Base-by-base conservation (phyloP, 2,888 invertebrate species). In the Trichacis sp. region DNA sequence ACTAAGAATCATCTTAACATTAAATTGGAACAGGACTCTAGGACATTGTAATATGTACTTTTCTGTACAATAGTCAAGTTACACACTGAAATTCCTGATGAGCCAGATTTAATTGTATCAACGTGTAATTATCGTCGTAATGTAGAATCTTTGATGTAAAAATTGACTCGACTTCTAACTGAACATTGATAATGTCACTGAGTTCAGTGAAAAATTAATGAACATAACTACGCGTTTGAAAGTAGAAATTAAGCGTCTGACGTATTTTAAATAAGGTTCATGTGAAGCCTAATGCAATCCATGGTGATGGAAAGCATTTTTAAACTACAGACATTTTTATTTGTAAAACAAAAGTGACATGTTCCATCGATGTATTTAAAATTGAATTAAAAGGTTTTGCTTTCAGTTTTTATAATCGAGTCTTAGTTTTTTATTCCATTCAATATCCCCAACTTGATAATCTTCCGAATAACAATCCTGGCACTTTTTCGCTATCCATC, bases 61-160 rank as follows among this genome's bases (percentile, higher is more conserved):
- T 81, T 80, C 79, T 80, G 80, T 81, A 79, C 80, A 79, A 81
- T 81, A 81, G 79, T 73, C 77, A 76, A 74, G 80, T 77, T 78
- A 79, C 73, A 78, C 74, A 77, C 67, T 75, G 73, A 75, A 75
- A 76, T 68, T 72, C 73, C 70, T 43, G 67, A 57, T 73, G 76
- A 74, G 73, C 70, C 68, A 75, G 74, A 70, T 77, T 77, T 77
- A 77, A 77, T 79, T 81, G 77, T 81, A 82, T 77, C 75, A 79
- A 77, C 77, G 75, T 82, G 82, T 83, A 81, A 83, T 80, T 82
- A 81, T 82, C 77, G 77, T 82, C 78, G 78, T 83, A 79, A 81
- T 75, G 78, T 82, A 82, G 81, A 75, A 78, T 78, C 75, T 78
- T 82, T 77, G 78, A 77, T 82, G 81, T 81, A 82, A 81, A 81